Evolutionary conservation across 2,797 vertebrate genomes (phyloP), one percentile per base, ranked within the genome.

Genomic region (Falco rusticolus): DNA sequence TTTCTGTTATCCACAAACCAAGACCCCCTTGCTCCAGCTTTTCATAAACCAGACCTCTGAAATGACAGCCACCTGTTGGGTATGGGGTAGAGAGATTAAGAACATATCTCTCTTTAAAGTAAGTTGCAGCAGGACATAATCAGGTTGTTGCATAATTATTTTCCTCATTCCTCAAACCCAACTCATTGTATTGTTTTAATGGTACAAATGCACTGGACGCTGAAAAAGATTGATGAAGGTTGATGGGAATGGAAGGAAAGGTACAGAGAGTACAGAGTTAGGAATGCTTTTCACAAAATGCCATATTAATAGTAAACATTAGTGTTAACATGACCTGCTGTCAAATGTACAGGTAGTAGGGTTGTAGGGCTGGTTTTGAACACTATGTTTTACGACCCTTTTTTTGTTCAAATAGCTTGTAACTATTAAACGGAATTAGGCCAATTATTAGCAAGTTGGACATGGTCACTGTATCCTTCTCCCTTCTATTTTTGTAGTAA

Each of bases 121-220:
- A 87, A 89, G 54, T 54, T 61, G 78, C 85, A 95, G 68, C 64
- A 89, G 60, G 54, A 61, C 43, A 3, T 95, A 83, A 80, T 91
- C 56, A 48, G 71, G 39, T 84, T 57, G 37, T 63, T 95, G 79
- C 47, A 9, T 85, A 94, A 96, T 92, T 93, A 29, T 78, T 95
- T 95, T 92, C 96, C 92, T 96, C 91, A 59, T 96, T 97, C 96
- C 89, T 97, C 71, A 71, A 92, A 75, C 25, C 41, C 64, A 90
- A 11, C 13, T 84, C 50, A 18, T 64, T 87, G 51, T 82, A 16
- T 33, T 93, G 37, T 68, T 93, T 87, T 92, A 87, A 22, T 77
- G 59, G n/a, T 50, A 53, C 26, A 54, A 43, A 69, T 29, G 31
- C 43, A 6, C 47, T n/a, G n/a, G 48, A 51, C 37, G 14, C 60